Conservation (phyloP, 1,140 invertebrate species). For the Apolygus lucorum region DNA sequence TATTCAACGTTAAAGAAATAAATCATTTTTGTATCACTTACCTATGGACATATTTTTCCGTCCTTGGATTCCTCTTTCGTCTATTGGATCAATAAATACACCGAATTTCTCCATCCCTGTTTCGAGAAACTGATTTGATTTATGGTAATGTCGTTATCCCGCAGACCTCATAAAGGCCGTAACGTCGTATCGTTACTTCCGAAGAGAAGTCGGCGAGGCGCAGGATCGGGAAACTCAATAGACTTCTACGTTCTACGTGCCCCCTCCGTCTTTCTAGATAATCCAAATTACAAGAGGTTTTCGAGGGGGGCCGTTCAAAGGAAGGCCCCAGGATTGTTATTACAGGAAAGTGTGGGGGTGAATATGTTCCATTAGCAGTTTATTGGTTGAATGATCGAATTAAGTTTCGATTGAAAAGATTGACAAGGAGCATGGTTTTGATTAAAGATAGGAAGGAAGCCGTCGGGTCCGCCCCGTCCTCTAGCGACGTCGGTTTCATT, state of each 20-base stretch:
- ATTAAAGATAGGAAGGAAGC: not conserved
- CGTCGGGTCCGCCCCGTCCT: too few species aligned
- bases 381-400: constrained; percentile 1
- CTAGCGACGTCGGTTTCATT: not conserved
- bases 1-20: too few species aligned
- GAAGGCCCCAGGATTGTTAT: not conserved
- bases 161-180: not conserved
- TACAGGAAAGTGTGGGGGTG: not conserved
- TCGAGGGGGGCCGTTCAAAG: not conserved
- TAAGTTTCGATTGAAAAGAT: not conserved
- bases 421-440: not conserved
- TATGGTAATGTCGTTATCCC: not conserved
- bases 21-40: too few species aligned
- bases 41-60: too few species aligned
- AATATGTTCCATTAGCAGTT: constrained; percentile 1
- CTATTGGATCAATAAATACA: not conserved
- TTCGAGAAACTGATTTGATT: not conserved
- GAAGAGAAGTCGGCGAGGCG: not conserved
- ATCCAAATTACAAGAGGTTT: not conserved
- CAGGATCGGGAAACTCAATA: not conserved
- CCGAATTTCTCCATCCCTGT: not conserved
- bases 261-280: not conserved
- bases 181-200: not conserved
- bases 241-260: not conserved
- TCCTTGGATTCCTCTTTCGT: too few species aligned